phyloP scores from a whole-genome alignment of 2,888 invertebrate genomes.

The Ornithoptera priamus region DNA sequence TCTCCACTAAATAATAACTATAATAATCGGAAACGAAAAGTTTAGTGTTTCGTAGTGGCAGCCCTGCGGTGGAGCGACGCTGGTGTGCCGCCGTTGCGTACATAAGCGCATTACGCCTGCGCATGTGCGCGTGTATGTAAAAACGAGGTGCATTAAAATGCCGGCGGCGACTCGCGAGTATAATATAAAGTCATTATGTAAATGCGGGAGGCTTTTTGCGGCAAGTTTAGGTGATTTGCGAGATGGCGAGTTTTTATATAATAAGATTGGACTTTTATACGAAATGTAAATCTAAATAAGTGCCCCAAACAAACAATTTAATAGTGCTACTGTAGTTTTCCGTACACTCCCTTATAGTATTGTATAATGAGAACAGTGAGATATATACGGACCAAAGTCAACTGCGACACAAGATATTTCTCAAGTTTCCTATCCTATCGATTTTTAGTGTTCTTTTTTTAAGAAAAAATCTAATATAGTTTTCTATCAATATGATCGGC shows the following conservation, averaged over 20 bases:
- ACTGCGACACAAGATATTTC: too few relatives aligned
- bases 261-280: slow-evolving; percentile 38
- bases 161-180: slow-evolving; percentile 58
- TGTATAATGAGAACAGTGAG: background rate
- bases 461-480: too few relatives aligned
- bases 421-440: too few relatives aligned
- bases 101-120: slow-evolving; percentile 32
- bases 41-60: slow-evolving; percentile 1
- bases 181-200: slow-evolving; percentile 78
- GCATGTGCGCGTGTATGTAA: slow-evolving; percentile 44
- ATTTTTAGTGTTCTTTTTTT: too few relatives aligned
- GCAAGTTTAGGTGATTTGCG: slow-evolving; percentile 69
- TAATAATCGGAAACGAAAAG: background rate
- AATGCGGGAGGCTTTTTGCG: slow-evolving; percentile 63
- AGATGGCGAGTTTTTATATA: slow-evolving; percentile 40
- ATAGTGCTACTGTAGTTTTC: background rate
- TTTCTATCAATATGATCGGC: too few relatives aligned
- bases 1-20: too few relatives aligned
- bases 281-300: slow-evolving; percentile 2
- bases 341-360: background rate
- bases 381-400: too few relatives aligned
- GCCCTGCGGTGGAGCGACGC: slow-evolving; percentile 15
- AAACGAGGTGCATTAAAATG: slow-evolving; percentile 66
- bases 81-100: slow-evolving; percentile 26
- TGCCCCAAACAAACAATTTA: slow-evolving; percentile 3